A percentile compares a stretch with the other conserved stretches of the same genome.
Evolutionary conservation across 2,797 vertebrate species (phyloP).

Genomic region (Myotis findleyi): DNA sequence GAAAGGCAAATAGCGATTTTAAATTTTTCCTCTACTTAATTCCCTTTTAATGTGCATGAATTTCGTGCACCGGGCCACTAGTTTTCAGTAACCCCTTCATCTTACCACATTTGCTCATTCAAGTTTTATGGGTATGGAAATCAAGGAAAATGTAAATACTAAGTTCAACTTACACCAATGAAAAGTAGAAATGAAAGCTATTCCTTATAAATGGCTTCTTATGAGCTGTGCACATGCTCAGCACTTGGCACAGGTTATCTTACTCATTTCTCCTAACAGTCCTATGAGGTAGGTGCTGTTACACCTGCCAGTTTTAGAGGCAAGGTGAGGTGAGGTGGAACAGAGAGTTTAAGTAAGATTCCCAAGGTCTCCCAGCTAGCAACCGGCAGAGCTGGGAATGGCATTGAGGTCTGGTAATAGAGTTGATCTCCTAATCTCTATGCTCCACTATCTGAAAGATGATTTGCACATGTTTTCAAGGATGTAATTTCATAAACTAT

Average conservation of each 20-base stretch:
- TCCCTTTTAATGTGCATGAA: too few species aligned
- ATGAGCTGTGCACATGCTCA: neutral
- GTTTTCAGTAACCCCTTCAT: neutral
- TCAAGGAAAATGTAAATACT: neutral
- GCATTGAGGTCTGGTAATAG: neutral
- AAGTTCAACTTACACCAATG: neutral
- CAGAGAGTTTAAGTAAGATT: neutral
- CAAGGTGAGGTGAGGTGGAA: neutral
- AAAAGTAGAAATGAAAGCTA: neutral
- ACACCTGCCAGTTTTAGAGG: neutral
- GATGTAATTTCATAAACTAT: neutral
- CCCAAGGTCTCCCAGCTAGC: neutral
- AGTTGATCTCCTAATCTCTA: neutral
- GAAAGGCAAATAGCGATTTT: too few species aligned
- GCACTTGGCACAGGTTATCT: neutral
- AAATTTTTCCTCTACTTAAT: too few species aligned
- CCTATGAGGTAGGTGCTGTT: neutral
- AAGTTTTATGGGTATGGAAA: slow-evolving; percentile 17
- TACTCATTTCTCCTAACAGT: neutral
- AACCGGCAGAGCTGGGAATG: neutral
- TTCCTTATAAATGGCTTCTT: neutral
- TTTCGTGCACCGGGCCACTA: too few species aligned
- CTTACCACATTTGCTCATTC: neutral
- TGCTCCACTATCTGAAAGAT: neutral
- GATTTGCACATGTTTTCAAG: neutral